phyloP scores from a whole-genome alignment of 1,140 invertebrate genomes.

The Harlomillsia oculata region DNA sequence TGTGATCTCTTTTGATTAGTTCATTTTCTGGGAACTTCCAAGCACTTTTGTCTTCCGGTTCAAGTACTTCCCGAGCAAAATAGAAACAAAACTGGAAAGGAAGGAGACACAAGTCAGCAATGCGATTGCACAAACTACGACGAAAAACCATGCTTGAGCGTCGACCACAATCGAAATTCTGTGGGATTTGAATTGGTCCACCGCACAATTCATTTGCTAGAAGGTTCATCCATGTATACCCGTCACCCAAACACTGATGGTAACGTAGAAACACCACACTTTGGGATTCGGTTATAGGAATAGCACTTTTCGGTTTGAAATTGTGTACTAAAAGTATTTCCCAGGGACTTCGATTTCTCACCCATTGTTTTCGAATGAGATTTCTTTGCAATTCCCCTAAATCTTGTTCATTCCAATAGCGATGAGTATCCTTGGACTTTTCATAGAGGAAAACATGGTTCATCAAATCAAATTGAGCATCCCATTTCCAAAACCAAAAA shows the following conservation, averaged over 20 bases:
- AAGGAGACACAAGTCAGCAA: constrained; percentile 1
- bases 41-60: constrained; percentile 5
- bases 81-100: constrained; percentile 7
- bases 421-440: constrained; percentile 6
- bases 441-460: constrained; percentile 21
- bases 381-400: constrained; percentile 13
- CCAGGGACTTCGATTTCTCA: constrained; percentile 15
- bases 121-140: neutral
- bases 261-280: constrained; percentile 15
- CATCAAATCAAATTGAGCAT: constrained; percentile 13
- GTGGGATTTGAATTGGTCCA: neutral
- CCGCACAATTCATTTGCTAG: constrained; percentile 10
- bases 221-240: constrained; percentile 9
- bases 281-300: neutral
- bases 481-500: constrained; percentile 15
- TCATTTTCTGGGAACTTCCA: constrained; percentile 12
- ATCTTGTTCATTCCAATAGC: constrained; percentile 19
- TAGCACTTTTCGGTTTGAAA: neutral
- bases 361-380: constrained; percentile 17
- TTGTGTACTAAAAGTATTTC: constrained; percentile 18
- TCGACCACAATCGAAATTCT: neutral
- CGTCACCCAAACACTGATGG: constrained; percentile 14
- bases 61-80: constrained; percentile 12
- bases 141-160: neutral
- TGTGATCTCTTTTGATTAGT: constrained; percentile 19